These are phyloP conservation scores for Neomonachus schauinslandi DNA, from an alignment of 2,113 vertebrate genomes.

Conservation along the genomic window DNA sequence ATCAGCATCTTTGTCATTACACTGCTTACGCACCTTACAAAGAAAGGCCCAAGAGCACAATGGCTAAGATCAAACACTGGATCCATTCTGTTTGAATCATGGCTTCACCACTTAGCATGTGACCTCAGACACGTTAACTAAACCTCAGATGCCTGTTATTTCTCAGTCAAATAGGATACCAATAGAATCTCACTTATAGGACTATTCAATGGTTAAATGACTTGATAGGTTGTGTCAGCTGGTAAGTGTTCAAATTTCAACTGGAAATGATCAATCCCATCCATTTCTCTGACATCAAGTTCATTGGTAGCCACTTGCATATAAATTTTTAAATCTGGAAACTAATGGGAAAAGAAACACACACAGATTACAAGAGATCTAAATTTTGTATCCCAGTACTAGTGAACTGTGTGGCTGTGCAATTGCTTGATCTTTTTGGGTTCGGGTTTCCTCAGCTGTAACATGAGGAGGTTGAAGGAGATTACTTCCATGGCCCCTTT, in stretches of 20 bases:
- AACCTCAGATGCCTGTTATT: background rate
- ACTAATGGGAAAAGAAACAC: background rate
- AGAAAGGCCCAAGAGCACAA: background rate
- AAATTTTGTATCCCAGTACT: background rate
- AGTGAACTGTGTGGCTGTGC: background rate
- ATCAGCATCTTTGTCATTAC: background rate
- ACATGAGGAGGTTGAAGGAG: background rate
- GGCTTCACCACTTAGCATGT: background rate
- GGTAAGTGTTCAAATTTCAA: background rate
- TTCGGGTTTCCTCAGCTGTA: background rate
- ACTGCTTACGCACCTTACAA: background rate
- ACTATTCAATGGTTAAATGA: background rate
- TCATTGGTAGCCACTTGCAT: background rate
- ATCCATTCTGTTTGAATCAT: background rate
- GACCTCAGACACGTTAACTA: background rate
- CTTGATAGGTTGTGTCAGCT: background rate
- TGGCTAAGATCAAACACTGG: background rate
- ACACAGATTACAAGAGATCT: background rate
- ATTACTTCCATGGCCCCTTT: background rate
- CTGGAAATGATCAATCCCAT: background rate
- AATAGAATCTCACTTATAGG: background rate
- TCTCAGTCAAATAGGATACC: background rate
- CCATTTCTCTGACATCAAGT: background rate
- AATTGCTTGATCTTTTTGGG: background rate
- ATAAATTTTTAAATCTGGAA: constrained; percentile 16